Base-by-base conservation (phyloP, 2,888 invertebrate species). In the Phragmatobia fuliginosa region DNA sequence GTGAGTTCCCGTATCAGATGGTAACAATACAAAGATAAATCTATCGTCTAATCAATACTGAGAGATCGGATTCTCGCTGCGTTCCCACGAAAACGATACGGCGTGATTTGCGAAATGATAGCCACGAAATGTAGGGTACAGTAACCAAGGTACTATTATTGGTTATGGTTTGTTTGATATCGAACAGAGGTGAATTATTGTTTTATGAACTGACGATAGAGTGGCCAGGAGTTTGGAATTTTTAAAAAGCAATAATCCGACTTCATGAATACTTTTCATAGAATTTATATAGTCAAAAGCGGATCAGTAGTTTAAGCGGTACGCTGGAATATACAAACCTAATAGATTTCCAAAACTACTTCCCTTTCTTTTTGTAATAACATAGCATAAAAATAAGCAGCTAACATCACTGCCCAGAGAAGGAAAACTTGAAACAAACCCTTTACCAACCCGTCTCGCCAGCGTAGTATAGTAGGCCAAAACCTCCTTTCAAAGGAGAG, bases 71-170 rank as follows among this genome's bases (percentile, higher is more conserved):
- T 71, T 76, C 74, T 80, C 76, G 74, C 77, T 75, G 76, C 79
- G 88, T 92, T 92, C 92, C 90, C 92, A 92, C 92, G 92, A 90
- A 90, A 87, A 83, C 83, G 85, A 80, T 75, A 71, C 71, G 49
- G 58, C 62, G 79, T 86, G 88, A 85, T 85, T 85, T 83, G 87
- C 82, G 80, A 85, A 87, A 89, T 87, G 86, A 87, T 87, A 84
- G 82, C 74, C 71, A 75, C 61, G 71, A 70, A 79, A 81, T 81
- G 66, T 82, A 71, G 82, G 76, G 63, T 79, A 74, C 31, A 32
- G 32, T 31, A 72, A 72, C 31, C 49, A 14, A 52, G 58, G 52
- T 31, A 49, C 58, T 71, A 60, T 25, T 59, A 62, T 36, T 25
- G 31, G 56, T 6, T 56, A 28, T 28, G 58, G 49, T 61, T 38